Evolutionary conservation across 2,888 invertebrate genomes (phyloP), one percentile per base, ranked within the genome.

Genomic region (Galeruca laticollis): DNA sequence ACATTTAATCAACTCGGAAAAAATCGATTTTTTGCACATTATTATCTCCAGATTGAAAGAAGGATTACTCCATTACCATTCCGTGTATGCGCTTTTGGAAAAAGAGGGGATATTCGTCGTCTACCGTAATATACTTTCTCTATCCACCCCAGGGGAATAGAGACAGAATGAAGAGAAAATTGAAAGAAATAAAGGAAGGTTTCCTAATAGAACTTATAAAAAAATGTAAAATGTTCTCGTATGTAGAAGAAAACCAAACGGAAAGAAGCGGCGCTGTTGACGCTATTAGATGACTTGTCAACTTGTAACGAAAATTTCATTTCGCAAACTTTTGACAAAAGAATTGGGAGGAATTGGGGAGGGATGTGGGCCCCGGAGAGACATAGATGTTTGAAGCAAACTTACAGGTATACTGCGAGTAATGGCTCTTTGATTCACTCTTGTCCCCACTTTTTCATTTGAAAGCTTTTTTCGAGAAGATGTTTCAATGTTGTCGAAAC

Each of bases 201-300:
- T 79, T 81, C 80, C 82, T 83, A 82, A 83, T 84, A 82, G 82
- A 82, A 82, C 80, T 68, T 63, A 72, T 67, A 71, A 80, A 80
- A 81, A 80, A 80, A 82, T 82, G 80, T 82, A 81, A 81, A 82
- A 83, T 82, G 82, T 82, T 81, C 81, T 81, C 79, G 81, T 82
- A 82, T 80, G 81, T 80, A 81, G 79, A 82, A 79, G 73, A 76
- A 76, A 78, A 76, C 72, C 74, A 47, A 60, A 59, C 54, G 49
- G 47, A 59, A 67, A 68, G 74, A 52, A 68, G 72, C 72, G 68
- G 73, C 75, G 72, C 82, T 81, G 73, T 81, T 80, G 82, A 81
- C 81, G 82, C 86, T 87, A 87, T 87, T 87, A 87, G 87, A 87
- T 86, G 87, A 87, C 87, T 87, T 86, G 87, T 87, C 87, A 87